A percentile compares a stretch with the other conserved stretches of the same genome.
phyloP scores from a whole-genome alignment of 1,140 invertebrate species.

The Platyscapa corneri region DNA sequence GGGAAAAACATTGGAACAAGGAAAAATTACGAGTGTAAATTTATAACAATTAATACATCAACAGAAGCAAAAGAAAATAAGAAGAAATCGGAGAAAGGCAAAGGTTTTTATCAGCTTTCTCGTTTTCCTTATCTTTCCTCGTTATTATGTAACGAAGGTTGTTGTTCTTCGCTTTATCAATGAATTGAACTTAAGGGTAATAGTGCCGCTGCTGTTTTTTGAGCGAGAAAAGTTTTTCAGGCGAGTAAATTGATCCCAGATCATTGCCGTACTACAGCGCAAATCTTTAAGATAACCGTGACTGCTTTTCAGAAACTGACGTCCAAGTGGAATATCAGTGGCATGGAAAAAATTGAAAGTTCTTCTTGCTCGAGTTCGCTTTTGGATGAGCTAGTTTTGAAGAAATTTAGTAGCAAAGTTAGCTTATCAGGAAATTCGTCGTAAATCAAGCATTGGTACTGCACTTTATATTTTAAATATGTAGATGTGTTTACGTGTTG shows the following conservation, averaged over 20 bases:
- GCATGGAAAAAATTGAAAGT: neutral
- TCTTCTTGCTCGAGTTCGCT: neutral
- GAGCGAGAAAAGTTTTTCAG: neutral
- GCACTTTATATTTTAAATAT: neutral
- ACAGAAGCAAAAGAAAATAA: neutral
- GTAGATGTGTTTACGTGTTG: neutral
- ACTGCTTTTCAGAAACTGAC: neutral
- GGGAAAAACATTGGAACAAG: too few species aligned
- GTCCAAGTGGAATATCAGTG: neutral
- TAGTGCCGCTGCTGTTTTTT: neutral
- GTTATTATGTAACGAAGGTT: neutral
- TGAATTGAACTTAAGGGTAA: neutral
- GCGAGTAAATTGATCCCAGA: neutral
- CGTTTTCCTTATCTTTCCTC: neutral
- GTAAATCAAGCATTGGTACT: constrained; percentile 9
- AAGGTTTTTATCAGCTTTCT: too few species aligned
- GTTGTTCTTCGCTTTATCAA: neutral
- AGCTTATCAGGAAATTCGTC: neutral
- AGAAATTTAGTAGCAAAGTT: constrained; percentile 6
- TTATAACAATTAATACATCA: neutral
- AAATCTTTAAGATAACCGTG: neutral
- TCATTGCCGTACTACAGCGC: neutral
- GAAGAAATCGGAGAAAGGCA: neutral
- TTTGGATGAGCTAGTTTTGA: neutral
- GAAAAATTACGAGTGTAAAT: too few species aligned